Base-by-base conservation (phyloP, 2,113 vertebrate species). In the Miniopterus natalensis region DNA sequence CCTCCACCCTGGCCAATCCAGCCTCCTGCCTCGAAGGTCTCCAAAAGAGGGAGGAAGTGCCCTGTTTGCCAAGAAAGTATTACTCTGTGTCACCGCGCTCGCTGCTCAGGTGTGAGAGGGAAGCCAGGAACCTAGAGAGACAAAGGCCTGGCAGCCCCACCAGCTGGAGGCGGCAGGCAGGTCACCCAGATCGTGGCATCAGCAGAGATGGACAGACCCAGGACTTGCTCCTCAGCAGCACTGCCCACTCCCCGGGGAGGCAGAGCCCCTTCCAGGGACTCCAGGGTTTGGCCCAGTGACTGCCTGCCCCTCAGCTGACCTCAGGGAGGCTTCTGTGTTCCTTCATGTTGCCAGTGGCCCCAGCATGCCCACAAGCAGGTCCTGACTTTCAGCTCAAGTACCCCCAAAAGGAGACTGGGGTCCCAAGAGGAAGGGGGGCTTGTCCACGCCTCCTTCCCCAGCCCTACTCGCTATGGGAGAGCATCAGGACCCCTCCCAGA, bases 31-130 rank as follows among this genome's bases (percentile, higher is more conserved):
- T 59, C 51, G 90, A 87, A 29, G 15, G 90, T 84, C 89, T 92
- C 4, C 45, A 96, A 66, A 88, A 95, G 95, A 90, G 96, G 97
- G 86, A 92, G 89, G 96, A 94, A 53, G 84, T 95, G 85, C 25
- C 57, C 18, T 97, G 88, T 95, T 93, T 96, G 96, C 96, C 79
- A 80, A 97, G 96, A 97, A 98, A 98, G 96, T 93, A 96, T 85
- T 66, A 84, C 23, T 96, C 96, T 93, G 92, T 90, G 92, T 96
- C 96, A 96, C 96, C 92, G 87, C 40, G 29, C 88, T 63, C 92
- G 61, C 88, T 25, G 73, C 95, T 95, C 86, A 95, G 95, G 96
- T 80, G 59, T 96, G 89, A 98, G 96, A 94, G 81, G 36, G 47
- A 96, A 97, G 97, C 53, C 49, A 96, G 97, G 93, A 94, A 95